Base-by-base conservation (phyloP, 2,888 invertebrate genomes). In the Actias luna region DNA sequence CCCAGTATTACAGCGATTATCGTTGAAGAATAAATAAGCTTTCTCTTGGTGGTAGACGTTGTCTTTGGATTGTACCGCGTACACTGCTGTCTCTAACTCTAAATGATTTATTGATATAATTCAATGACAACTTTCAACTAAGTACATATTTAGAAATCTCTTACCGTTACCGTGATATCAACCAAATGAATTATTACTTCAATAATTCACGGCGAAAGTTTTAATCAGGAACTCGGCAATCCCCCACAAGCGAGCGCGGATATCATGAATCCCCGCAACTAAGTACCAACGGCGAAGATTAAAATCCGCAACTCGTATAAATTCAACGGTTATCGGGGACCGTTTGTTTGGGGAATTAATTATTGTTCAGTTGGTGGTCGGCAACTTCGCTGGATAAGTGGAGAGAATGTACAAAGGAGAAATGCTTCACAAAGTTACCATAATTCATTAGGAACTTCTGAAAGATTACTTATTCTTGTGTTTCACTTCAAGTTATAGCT, bases 241-340 rank as follows among this genome's bases (percentile, higher is more conserved):
- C 36, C 31, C 46, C 59, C 52, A 46, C 52, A 63, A 52, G 59
- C 59, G 59, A 25, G 58, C 62, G 18, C 27, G 52, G 36, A 36
- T 65, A 46, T 22, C 50, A 5, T 39, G 39, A 39, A 42, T 42
- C 42, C 58, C 50, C 25, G 25, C 50, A 52, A 18, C 60, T 52
- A 60, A 60, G 42, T 31, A 46, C n/a, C n/a, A n/a, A n/a, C 50
- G 63, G 58, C 60, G 63, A 64, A 74, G 81, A 80, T 83, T 81
- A 80, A 79, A 83, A 82, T 82, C 76, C 76, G 70, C 69, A 80
- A 85, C 79, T 83, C 79, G 71, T 80, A 87, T 85, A 87, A 88
- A 87, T 85, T 77, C 78, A 72, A 68, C 67, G 72, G 77, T 75
- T 82, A 85, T 82, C 81, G 77, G 75, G 63, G 52, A 31, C 60